Evolutionary conservation across 2,888 invertebrate genomes (phyloP).

Genomic region (Punctoribates punctum): DNA sequence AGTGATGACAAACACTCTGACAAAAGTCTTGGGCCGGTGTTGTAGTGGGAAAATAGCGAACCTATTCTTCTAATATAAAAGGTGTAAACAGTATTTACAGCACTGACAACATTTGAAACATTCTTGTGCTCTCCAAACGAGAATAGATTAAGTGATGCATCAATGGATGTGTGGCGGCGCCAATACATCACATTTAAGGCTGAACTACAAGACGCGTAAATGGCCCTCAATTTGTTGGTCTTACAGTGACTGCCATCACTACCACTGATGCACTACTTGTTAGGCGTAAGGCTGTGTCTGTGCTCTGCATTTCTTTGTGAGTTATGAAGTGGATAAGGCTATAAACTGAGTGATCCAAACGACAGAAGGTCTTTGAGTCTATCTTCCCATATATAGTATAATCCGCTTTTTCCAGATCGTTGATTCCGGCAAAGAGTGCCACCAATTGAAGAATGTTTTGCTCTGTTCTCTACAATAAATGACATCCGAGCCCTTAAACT

Average conservation of each 20-base stretch:
- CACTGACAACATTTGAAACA: conserved; percentile 1
- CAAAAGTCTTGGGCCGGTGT: not conserved
- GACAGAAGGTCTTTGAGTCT: conserved; percentile 22
- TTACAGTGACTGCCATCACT: conserved; percentile 11
- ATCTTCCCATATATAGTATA: conserved; percentile 24
- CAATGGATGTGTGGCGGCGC: not conserved
- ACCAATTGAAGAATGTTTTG: not conserved
- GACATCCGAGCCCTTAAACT: conserved; percentile 31
- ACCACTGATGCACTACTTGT: not conserved
- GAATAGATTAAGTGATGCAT: conserved; percentile 34
- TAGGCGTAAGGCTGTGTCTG: not conserved
- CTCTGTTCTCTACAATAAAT: not conserved
- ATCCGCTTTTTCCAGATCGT: conserved; percentile 33
- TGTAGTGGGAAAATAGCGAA: conserved; percentile 1
- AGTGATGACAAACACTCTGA: not conserved
- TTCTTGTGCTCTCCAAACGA: conserved; percentile 7
- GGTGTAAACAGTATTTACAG: conserved; percentile 31
- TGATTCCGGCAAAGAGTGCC: conserved; percentile 29
- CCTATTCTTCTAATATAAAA: conserved; percentile 31
- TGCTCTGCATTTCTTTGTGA: not conserved
- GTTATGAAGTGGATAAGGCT: conserved; percentile 24
- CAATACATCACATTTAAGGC: not conserved
- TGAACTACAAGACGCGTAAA: conserved; percentile 32
- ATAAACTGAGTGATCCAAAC: not conserved
- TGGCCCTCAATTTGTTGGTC: conserved; percentile 37